Percentiles rank a stretch among this genome's conserved stretches.
phyloP scores from a whole-genome alignment of 2,888 invertebrate species.

The Muschampia plurimacula region DNA sequence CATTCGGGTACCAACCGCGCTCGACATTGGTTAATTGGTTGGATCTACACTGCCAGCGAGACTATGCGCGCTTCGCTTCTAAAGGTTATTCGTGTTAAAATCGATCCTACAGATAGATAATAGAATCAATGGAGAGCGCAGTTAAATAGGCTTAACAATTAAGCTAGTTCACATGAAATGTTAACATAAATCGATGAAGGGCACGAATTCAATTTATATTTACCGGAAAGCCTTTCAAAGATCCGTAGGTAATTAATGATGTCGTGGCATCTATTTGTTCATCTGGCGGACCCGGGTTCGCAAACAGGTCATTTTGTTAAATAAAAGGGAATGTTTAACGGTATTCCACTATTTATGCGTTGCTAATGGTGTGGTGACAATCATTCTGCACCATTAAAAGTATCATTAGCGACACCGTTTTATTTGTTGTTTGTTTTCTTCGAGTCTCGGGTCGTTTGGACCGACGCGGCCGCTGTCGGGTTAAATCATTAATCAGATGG shows the following conservation, averaged over 20 bases:
- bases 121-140: background rate
- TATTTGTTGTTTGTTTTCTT: conserved; percentile 75
- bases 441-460: conserved; percentile 59
- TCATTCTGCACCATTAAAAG: conserved; percentile 75
- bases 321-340: conserved; percentile 62
- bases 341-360: conserved; percentile 52
- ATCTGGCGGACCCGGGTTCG: conserved; percentile 65
- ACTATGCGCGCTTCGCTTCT: too few relatives aligned
- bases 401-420: conserved; percentile 72
- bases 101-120: background rate
- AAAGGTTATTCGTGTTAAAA: background rate
- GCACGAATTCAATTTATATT: conserved; percentile 41
- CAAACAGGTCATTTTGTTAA: conserved; percentile 73
- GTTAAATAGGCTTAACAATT: conserved; percentile 16
- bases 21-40: too few relatives aligned
- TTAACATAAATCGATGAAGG: conserved; percentile 35
- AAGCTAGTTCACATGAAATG: conserved; percentile 30
- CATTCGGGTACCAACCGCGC: too few relatives aligned
- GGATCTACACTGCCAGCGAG: too few relatives aligned
- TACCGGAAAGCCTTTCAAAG: conserved; percentile 56
- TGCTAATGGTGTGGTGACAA: conserved; percentile 72
- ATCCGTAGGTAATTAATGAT: conserved; percentile 71
- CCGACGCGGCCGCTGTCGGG: conserved; percentile 61
- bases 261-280: conserved; percentile 72
- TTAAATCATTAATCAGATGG: conserved; percentile 76